Conservation (phyloP, 2,888 invertebrate species). For the Dryocosmus kuriphilus region DNA sequence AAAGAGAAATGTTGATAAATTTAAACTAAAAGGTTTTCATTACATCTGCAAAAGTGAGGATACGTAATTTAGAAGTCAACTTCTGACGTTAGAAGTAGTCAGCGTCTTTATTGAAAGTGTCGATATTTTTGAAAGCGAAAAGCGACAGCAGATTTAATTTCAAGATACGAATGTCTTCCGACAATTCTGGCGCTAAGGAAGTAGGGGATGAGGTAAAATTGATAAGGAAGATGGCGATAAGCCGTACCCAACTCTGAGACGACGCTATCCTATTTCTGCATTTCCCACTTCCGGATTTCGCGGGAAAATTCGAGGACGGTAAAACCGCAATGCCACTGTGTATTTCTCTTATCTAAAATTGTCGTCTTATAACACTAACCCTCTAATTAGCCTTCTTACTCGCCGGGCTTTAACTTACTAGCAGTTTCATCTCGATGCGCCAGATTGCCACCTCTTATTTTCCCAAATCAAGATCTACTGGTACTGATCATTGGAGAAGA, state of each 20-base stretch:
- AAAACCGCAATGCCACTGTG: conserved; percentile 43
- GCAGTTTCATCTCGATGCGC: conserved; percentile 19
- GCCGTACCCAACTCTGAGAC: conserved; percentile 39
- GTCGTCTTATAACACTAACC: conserved; percentile 56
- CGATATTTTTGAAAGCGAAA: conserved; percentile 32
- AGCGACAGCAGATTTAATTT: conserved; percentile 25
- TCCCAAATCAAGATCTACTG: background rate
- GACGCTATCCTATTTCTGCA: conserved; percentile 51
- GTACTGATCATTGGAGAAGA: too few relatives aligned
- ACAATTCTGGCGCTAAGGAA: conserved; percentile 30
- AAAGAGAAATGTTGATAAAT: background rate
- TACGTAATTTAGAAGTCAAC: conserved; percentile 1
- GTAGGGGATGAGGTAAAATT: conserved; percentile 44
- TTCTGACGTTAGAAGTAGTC: conserved; percentile 22
- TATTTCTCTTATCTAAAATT: conserved; percentile 57
- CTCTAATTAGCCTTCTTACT: conserved; percentile 49
- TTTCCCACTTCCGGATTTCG: conserved; percentile 48
- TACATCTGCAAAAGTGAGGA: background rate
- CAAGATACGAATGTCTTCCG: conserved; percentile 28
- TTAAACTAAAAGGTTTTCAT: background rate
- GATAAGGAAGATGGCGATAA: conserved; percentile 51
- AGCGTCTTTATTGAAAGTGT: conserved; percentile 28
- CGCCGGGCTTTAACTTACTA: conserved; percentile 28
- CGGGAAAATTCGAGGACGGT: conserved; percentile 42
- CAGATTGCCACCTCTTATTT: conserved; percentile 26